Conservation (phyloP, 1,140 invertebrate species). For the Eurosta solidaginis region DNA sequence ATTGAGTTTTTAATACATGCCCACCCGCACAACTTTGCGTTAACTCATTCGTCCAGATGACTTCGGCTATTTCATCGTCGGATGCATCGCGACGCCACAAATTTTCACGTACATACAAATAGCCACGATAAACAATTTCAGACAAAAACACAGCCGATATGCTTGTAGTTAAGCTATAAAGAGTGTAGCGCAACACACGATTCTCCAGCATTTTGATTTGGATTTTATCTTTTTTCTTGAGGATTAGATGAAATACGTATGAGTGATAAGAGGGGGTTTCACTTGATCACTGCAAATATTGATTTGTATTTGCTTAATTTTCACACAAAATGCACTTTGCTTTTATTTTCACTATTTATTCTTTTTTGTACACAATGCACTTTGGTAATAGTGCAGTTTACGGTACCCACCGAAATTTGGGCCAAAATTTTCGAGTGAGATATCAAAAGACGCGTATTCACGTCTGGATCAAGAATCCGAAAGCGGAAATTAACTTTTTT, state of each 20-base stretch:
- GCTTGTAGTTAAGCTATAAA: constrained; percentile 20
- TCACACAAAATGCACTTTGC: too few relatives aligned
- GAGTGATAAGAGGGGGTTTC: neutral
- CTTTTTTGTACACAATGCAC: too few relatives aligned
- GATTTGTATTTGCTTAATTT: too few relatives aligned
- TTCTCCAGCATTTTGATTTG: constrained; percentile 27
- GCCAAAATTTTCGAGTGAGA: too few relatives aligned
- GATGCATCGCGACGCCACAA: constrained; percentile 16
- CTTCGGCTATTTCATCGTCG: constrained; percentile 30
- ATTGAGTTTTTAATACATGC: neutral
- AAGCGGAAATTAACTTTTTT: too few relatives aligned
- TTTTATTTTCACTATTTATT: neutral
- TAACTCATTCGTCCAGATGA: constrained; percentile 36
- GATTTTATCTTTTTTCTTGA: neutral
- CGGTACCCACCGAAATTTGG: too few relatives aligned
- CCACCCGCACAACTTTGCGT: constrained; percentile 29
- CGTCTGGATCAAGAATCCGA: too few relatives aligned
- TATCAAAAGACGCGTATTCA: too few relatives aligned
- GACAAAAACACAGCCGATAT: constrained; percentile 10
- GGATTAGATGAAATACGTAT: too few relatives aligned
- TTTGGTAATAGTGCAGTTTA: too few relatives aligned
- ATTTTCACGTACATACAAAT: constrained; percentile 19
- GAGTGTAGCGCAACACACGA: constrained; percentile 29
- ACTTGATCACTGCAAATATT: too few relatives aligned
- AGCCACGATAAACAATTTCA: constrained; percentile 30